Conservation (phyloP, 2,113 vertebrate species). For the Vicugna pacos region DNA sequence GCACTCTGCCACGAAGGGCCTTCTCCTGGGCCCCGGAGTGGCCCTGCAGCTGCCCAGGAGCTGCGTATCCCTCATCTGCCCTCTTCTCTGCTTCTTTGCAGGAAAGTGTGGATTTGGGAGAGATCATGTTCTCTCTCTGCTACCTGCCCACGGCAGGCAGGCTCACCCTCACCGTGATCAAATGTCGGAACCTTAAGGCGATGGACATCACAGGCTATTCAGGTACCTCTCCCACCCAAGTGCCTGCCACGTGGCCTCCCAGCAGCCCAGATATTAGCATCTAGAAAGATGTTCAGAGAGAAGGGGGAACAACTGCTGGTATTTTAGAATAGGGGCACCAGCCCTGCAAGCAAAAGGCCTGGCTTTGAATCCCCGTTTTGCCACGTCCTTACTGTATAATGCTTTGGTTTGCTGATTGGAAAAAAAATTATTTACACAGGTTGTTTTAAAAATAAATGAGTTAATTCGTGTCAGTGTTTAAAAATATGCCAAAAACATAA, state of each 20-base stretch:
- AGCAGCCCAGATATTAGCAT: neutral
- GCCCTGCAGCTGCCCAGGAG: neutral
- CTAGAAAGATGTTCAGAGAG: neutral
- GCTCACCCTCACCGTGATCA: constrained; percentile 98
- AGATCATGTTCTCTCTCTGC: constrained; percentile 99
- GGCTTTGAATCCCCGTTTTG: neutral
- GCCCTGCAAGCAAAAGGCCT: neutral
- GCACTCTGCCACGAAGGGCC: neutral
- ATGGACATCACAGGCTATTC: constrained; percentile 99
- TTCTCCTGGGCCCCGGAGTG: neutral
- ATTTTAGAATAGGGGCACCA: neutral
- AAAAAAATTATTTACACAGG: neutral
- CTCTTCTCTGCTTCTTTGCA: constrained; percentile 87
- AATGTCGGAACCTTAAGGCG: constrained; percentile 99
- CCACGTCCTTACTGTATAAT: neutral
- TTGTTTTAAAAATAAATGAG: neutral
- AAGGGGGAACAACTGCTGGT: neutral
- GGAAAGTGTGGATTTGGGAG: constrained; percentile 98
- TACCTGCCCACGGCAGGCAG: constrained; percentile 98
- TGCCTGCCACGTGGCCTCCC: neutral
- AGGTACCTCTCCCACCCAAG: constrained; percentile 85
- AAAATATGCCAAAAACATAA: neutral
- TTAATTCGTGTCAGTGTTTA: neutral
- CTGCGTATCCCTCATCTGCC: neutral
- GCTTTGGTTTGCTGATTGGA: neutral